Conservation (phyloP, 1,140 invertebrate species). For the Megalopta genalis region DNA sequence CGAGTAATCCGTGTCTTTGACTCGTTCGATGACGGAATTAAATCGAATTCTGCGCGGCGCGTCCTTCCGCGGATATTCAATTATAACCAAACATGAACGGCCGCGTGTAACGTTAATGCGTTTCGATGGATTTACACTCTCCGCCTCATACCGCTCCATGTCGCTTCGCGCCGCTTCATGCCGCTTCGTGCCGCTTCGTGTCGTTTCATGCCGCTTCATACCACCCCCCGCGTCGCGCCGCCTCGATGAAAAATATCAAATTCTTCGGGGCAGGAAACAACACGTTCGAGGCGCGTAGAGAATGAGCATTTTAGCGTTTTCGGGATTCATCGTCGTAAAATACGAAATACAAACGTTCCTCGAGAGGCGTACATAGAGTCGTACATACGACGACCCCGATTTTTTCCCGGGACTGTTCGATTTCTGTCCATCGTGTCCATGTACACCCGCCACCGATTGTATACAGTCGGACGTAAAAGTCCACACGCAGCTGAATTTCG, state of each 20-base stretch:
- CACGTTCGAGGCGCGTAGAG: background rate
- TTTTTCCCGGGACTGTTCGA: constrained; percentile 29
- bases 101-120: constrained; percentile 41
- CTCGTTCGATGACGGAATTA: no score
- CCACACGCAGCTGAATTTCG: no score
- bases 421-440: background rate
- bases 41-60: no score
- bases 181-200: no score
- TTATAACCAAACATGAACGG: constrained; percentile 11
- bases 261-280: constrained; percentile 4
- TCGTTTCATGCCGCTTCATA: no score
- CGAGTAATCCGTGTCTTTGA: no score
- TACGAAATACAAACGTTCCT: constrained; percentile 57
- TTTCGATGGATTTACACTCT: constrained; percentile 37
- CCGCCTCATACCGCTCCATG: no score
- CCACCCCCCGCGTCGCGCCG: background rate
- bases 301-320: constrained; percentile 44
- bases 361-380: constrained; percentile 45
- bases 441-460: background rate
- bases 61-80: constrained; percentile 13
- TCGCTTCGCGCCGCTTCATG: no score
- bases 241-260: constrained; percentile 22
- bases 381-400: constrained; percentile 38
- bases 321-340: constrained; percentile 49
- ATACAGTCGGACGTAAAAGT: no score